Percentiles rank a stretch among this genome's conserved stretches.
Conservation (phyloP, 2,113 vertebrate genomes). For the Lipophrys pholis region DNA sequence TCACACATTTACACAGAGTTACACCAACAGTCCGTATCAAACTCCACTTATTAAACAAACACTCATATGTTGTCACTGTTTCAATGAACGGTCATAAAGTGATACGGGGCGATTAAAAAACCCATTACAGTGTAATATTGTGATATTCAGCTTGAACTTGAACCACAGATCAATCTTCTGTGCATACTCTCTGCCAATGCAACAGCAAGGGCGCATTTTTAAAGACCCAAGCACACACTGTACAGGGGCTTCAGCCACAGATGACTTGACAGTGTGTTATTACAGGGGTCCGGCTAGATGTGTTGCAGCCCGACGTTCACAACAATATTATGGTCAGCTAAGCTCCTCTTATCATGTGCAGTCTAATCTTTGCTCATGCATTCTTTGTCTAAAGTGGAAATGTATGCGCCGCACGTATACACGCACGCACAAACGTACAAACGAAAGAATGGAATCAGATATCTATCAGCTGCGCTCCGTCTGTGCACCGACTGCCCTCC, state of each 20-base stretch:
- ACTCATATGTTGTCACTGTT: neutral
- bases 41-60: neutral
- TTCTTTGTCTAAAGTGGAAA: constrained; percentile 53
- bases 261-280: constrained; percentile 6
- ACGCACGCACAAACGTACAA: constrained; percentile 13
- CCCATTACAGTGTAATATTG: neutral
- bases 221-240: too few relatives aligned
- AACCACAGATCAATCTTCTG: too few relatives aligned
- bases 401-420: constrained; percentile 20
- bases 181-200: too few relatives aligned
- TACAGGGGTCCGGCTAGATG: neutral
- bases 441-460: constrained; percentile 53
- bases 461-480: constrained; percentile 39
- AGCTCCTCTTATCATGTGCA: constrained; percentile 32
- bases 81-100: neutral
- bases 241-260: neutral
- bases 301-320: neutral
- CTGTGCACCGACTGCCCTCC: constrained; percentile 34
- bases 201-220: too few relatives aligned
- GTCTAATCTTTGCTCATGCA: constrained; percentile 32
- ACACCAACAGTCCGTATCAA: neutral
- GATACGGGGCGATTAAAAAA: neutral
- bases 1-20: neutral
- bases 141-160: too few relatives aligned
- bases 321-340: constrained; percentile 6